Conservation (phyloP, 1,140 invertebrate species). For the Trichoplusia ni region DNA sequence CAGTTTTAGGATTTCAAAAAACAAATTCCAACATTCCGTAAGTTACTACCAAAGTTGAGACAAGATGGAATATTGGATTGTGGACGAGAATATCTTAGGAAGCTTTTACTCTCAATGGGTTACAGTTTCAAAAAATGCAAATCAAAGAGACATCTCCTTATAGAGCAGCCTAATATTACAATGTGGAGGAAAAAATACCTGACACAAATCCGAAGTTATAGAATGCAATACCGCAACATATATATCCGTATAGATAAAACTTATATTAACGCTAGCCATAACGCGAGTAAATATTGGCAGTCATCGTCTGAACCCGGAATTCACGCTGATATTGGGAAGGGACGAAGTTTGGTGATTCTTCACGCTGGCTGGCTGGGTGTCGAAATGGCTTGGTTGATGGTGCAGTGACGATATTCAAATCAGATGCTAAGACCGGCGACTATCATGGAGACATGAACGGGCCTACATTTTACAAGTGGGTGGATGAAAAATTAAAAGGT, state of each 20-base stretch:
- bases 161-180: conserved; percentile 30
- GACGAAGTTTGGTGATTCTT: conserved; percentile 26
- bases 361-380: conserved; percentile 27
- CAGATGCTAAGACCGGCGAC: not conserved
- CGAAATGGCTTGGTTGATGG: conserved; percentile 6
- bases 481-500: too few relatives aligned
- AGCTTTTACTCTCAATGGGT: conserved; percentile 5
- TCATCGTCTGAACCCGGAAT: conserved; percentile 26
- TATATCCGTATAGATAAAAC: conserved; percentile 28
- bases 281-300: conserved; percentile 30
- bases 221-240: conserved; percentile 21
- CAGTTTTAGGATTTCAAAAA: too few relatives aligned
- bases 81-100: conserved; percentile 1
- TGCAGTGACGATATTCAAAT: conserved; percentile 18
- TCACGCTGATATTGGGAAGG: conserved; percentile 28
- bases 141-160: conserved; percentile 26
- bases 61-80: not conserved
- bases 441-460: too few relatives aligned
- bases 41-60: too few relatives aligned
- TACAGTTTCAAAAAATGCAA: conserved; percentile 20
- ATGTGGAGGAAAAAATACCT: conserved; percentile 17
- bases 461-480: too few relatives aligned
- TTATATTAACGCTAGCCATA: conserved; percentile 23
- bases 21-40: too few relatives aligned
- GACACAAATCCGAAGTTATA: too few relatives aligned